phyloP scores from a whole-genome alignment of 2,888 invertebrate species.

The Nomada ferruginata region DNA sequence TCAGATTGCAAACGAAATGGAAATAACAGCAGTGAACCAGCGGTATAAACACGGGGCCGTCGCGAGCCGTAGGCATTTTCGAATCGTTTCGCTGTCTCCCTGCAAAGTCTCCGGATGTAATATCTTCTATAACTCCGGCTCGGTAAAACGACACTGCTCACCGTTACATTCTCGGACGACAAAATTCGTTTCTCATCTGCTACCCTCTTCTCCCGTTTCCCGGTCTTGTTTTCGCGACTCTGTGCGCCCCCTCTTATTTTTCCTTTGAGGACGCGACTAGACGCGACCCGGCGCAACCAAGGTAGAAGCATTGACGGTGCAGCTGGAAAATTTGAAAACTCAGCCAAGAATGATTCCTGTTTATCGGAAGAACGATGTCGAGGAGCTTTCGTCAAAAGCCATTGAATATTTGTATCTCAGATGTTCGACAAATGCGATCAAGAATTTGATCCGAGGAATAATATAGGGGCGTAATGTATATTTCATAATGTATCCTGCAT shows the following conservation, averaged over 20 bases:
- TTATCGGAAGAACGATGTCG: constrained; percentile 4
- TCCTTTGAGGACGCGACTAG: constrained; percentile 19
- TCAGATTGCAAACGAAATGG: constrained; percentile 31
- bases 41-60: constrained; percentile 69
- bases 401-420: neutral
- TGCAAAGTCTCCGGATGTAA: constrained; percentile 59
- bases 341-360: constrained; percentile 20
- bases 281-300: neutral
- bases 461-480: too few relatives aligned
- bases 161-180: constrained; percentile 49
- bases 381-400: neutral
- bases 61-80: constrained; percentile 55
- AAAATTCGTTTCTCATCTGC: constrained; percentile 58
- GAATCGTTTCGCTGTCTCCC: constrained; percentile 42
- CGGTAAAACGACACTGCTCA: constrained; percentile 59
- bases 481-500: too few relatives aligned
- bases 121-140: constrained; percentile 60
- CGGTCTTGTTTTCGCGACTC: constrained; percentile 18
- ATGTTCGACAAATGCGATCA: neutral
- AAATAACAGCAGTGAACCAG: constrained; percentile 56
- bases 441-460: too few relatives aligned
- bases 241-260: constrained; percentile 3
- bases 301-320: constrained; percentile 14
- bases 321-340: constrained; percentile 35
- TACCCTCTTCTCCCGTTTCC: neutral